Evolutionary conservation across 1,140 invertebrate species (phyloP), one percentile per base, ranked within the genome.

Genomic region (Camponotus vicinus): DNA sequence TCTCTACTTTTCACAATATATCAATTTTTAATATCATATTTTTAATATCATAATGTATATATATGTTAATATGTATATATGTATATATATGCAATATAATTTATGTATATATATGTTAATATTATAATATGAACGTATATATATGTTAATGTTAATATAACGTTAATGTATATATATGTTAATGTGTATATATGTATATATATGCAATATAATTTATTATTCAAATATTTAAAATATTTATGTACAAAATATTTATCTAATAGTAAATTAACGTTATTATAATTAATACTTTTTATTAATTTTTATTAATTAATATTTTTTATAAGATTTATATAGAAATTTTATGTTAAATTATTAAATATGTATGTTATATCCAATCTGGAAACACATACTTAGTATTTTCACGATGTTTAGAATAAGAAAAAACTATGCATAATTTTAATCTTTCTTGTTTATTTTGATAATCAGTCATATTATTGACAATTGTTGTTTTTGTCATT

Each of bases 1-100:
- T 27, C 13, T 21, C 27, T 27, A 27, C 27, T 27, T 27, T 27
- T 8, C 13, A 18, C 18, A 49, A 49, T 18, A 52, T 18, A 40
- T 59, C 13, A 76, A 59, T 76, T 76, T 59, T 40, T 8, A 27
- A 61, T 40, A 15, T 73, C 5, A 27, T 27, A 27, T 76, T 76
- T 59, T 40, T 8, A 27, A 61, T 40, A 15, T 73, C 5, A 27
- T 27, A 27, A 27, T 27, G n/a, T 71, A 21, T 57, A 13, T 57
- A 15, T 73, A 37, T 27, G 3, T 61, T 27, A n/a, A n/a, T n/a
- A n/a, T n/a, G n/a, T n/a, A n/a, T n/a, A n/a, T n/a, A n/a, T n/a
- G n/a, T n/a, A n/a, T n/a, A n/a, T n/a, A n/a, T n/a, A n/a, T n/a
- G 2, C 21, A 61, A 57, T 75, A 27, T 40, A 40, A 59, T 75